Evolutionary conservation across 1,140 invertebrate genomes (phyloP).

Genomic region (Drosophila kanapiae): DNA sequence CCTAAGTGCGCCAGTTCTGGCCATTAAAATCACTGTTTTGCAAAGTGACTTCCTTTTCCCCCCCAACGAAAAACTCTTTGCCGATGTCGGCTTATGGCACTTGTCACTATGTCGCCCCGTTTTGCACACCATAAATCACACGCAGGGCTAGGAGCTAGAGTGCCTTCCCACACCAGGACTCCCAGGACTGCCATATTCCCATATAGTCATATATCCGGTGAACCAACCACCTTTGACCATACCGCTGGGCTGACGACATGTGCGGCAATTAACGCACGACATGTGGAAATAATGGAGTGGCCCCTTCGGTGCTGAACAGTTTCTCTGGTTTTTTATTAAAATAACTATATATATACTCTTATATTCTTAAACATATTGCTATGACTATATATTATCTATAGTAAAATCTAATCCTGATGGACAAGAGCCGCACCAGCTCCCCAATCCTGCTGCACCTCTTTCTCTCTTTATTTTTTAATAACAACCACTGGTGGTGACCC

Average conservation of each 20-base stretch:
- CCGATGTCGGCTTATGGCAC: constrained; percentile 36
- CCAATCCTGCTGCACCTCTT: constrained; percentile 20
- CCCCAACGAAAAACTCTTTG: constrained; percentile 6
- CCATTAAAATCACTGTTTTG: constrained; percentile 33
- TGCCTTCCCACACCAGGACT: neutral
- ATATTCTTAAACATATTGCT: neutral
- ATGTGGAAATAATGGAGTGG: constrained; percentile 47
- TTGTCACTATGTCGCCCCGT: constrained; percentile 64
- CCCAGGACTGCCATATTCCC: neutral
- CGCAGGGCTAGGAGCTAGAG: constrained; percentile 8
- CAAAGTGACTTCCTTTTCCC: constrained; percentile 25
- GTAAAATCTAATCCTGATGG: constrained; percentile 18
- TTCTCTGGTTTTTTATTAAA: neutral
- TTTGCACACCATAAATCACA: constrained; percentile 73
- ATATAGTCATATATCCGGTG: neutral
- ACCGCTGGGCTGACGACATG: constrained; percentile 9
- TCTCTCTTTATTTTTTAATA: constrained; percentile 4
- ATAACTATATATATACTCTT: neutral
- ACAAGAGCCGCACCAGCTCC: constrained; percentile 4
- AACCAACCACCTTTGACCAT: neutral
- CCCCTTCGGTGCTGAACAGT: neutral
- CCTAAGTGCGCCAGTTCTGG: neutral
- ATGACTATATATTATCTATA: too few species aligned
- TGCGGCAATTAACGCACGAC: constrained; percentile 47
- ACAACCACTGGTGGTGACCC: constrained; percentile 19